Evolutionary conservation across 2,888 invertebrate species (phyloP), one percentile per base, ranked within the genome.

Genomic region (Copidosoma aretas): DNA sequence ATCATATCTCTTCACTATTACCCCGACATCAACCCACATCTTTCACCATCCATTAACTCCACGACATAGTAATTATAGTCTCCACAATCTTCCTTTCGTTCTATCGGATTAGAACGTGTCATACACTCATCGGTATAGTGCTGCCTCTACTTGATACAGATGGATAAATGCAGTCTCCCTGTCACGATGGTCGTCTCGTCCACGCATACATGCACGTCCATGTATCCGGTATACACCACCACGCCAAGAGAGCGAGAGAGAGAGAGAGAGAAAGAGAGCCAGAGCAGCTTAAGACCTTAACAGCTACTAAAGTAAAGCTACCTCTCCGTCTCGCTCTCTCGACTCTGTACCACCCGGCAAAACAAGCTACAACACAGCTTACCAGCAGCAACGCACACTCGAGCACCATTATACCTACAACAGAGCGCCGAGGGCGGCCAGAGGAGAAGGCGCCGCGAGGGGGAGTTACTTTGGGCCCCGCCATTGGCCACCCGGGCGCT

Each of bases 261-360:
- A 32, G 32, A 32, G n/a, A n/a, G n/a, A n/a, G 21, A 39, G 1
- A 10, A 21, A n/a, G n/a, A n/a, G n/a, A n/a, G 61, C 51, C 32
- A 71, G 68, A 72, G 72, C 74, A 76, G 77, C 77, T 79, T 78
- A 77, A 81, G 78, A 77, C 80, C 78, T 81, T 82, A 83, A 83
- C 82, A 83, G 83, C 83, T 80, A 83, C 82, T 83, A 82, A 83
- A 81, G 81, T 77, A 76, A 79, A 80, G 22, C 58, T 49, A 15
- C 32, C 39, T 46, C 46, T 54, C 32, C 32, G 46, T 49, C 32
- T 32, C 58, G 49, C 53, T 41, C 52, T 17, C 39, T 12, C 32
- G 32, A 32, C 32, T 32, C 8, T 52, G 21, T 43, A 3, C 79
- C 77, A 79, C 79, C 77, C 80, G 76, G 65, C 64, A 78, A 82